Conservation (phyloP, 2,113 vertebrate genomes). For the Columbina picui region DNA sequence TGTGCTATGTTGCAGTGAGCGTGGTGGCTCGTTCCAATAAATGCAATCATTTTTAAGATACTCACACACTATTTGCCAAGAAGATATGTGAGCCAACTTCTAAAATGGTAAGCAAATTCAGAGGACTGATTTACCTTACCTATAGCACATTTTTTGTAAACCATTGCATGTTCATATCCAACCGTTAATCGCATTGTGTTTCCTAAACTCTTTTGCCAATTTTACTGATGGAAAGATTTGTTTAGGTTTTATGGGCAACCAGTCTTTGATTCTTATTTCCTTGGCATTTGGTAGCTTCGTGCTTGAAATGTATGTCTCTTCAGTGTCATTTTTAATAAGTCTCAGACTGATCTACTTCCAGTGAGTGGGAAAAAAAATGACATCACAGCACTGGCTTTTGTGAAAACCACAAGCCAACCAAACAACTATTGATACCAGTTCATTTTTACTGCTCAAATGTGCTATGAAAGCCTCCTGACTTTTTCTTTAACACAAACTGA, state of each 20-base stretch:
- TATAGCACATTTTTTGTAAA: background rate
- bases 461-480: background rate
- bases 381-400: background rate
- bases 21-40: background rate
- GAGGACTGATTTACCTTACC: background rate
- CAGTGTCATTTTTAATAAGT: background rate
- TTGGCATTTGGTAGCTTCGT: background rate
- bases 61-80: background rate
- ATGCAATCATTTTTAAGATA: background rate
- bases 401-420: background rate
- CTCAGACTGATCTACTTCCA: background rate
- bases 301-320: background rate
- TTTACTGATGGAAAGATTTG: background rate
- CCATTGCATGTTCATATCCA: background rate
- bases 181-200: background rate
- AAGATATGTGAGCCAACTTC: background rate
- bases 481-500: background rate
- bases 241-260: background rate
- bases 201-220: background rate
- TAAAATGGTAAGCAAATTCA: background rate
- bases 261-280: background rate
- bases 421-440: background rate
- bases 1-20: background rate
- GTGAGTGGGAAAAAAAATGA: background rate
- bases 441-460: background rate